These are phyloP conservation scores for Drosophila setosimentum DNA, from an alignment of 2,888 invertebrate species.

Conservation along the genomic window DNA sequence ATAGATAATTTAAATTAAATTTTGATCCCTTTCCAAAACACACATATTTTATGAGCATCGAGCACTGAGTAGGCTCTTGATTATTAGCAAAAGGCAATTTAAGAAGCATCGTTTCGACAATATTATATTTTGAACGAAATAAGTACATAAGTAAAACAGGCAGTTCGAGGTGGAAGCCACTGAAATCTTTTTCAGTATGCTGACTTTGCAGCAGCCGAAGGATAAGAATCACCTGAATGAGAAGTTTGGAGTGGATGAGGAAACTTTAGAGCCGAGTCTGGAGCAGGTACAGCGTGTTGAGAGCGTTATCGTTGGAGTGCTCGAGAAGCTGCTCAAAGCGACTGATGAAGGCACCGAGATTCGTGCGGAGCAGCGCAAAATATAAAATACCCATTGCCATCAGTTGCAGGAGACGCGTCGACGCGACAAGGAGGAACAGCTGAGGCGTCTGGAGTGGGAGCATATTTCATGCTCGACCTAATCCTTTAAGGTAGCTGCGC, in stretches of 20 bases:
- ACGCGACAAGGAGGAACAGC: slow-evolving; percentile 36
- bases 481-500: slow-evolving; percentile 49
- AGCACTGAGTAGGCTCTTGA: slow-evolving; percentile 56
- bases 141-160: slow-evolving; percentile 21
- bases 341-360: slow-evolving; percentile 33
- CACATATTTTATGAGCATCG: background rate
- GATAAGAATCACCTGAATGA: background rate
- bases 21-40: slow-evolving; percentile 16
- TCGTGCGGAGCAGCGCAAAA: slow-evolving; percentile 63
- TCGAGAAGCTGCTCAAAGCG: slow-evolving; percentile 20
- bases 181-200: slow-evolving; percentile 9
- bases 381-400: slow-evolving; percentile 46
- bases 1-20: slow-evolving; percentile 39
- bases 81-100: slow-evolving; percentile 16
- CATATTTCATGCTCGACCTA: slow-evolving; percentile 58
- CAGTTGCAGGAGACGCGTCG: slow-evolving; percentile 45
- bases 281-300: slow-evolving; percentile 26
- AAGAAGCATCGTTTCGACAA: background rate
- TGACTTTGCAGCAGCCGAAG: background rate
- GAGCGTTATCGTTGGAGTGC: slow-evolving; percentile 15
- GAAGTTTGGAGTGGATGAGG: background rate
- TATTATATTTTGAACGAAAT: background rate
- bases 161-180: background rate
- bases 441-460: slow-evolving; percentile 32
- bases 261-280: slow-evolving; percentile 2